Evolutionary conservation across 92 coral and sea anemone species (phyloP), one percentile per base, ranked within the genome.

Genomic region (Ricordea florida): DNA sequence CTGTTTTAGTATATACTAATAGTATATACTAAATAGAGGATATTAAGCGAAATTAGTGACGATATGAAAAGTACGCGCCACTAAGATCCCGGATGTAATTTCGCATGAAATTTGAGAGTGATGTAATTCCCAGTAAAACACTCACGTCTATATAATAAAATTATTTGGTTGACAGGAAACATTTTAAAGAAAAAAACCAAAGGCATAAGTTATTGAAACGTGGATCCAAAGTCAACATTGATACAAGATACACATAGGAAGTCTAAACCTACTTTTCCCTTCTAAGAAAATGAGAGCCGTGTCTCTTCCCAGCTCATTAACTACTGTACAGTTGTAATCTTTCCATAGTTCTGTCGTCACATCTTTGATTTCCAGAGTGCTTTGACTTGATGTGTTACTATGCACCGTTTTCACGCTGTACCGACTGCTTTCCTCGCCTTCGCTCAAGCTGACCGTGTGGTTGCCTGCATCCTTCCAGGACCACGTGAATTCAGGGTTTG

Each of bases 231-330:
- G 8, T 37, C 44, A 37, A 14, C 44, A 37, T 37, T 8, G n/a
- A 37, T 8, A 14, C 9, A 14, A 37, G 44, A 37, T 8, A 37
- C n/a, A 8, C 44, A 37, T 37, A 37, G 44, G n/a, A 37, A 14
- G 44, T n/a, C 13, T 10, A n/a, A 6, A 85, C 98, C 86, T 68
- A 94, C 98, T 85, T 66, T 85, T 74, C 45, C 97, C 96, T 25
- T 48, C 66, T 6, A 94, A 59, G 3, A 58, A 14, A 18, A 90
- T 32, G 1, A 20, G 35, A 31, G 59, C 65, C 3, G 51, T 81
- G 20, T 62, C 73, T 1, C 2, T 56, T 4, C 90, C 87, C 35
- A 72, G 57, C 47, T 51, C 70, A 53, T 83, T 92, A 37, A 18
- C 48, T 14, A 67, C 93, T 10, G 22, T 6, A 42, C 98, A 94